Evolutionary conservation across 1,140 invertebrate genomes (phyloP).

Genomic region (Goniozus legneri): DNA sequence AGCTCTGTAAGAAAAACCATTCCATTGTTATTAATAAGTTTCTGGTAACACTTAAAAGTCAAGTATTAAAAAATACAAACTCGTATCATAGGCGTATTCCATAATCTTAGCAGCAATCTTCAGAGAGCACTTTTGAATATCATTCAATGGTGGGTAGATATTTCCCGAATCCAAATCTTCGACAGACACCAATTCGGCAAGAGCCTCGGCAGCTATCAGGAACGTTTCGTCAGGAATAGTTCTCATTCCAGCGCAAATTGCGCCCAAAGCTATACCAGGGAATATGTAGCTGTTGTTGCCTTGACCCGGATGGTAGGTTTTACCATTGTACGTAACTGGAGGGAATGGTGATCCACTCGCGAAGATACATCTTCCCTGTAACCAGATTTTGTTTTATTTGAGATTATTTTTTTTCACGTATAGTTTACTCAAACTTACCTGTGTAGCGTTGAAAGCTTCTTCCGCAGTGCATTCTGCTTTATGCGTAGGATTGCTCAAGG

Average conservation of each 20-base stretch:
- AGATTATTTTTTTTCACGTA: too few species aligned
- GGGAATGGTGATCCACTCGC: conserved; percentile 91
- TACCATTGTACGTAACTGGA: conserved; percentile 74
- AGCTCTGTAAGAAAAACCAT: conserved; percentile 56
- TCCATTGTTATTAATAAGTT: conserved; percentile 3
- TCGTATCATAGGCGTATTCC: conserved; percentile 81
- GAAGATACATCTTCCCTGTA: conserved; percentile 79
- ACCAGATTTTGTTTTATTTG: too few species aligned
- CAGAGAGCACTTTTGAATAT: conserved; percentile 84
- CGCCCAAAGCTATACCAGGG: conserved; percentile 87
- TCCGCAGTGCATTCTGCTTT: conserved; percentile 98
- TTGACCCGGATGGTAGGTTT: conserved; percentile 81
- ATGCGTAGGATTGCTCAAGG: conserved; percentile 92
- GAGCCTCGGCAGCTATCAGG: conserved; percentile 78
- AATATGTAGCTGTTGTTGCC: conserved; percentile 98
- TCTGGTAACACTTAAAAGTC: not conserved
- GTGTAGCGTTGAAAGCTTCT: conserved; percentile 80
- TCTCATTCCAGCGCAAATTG: conserved; percentile 76
- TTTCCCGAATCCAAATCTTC: conserved; percentile 82
- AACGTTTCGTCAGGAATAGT: conserved; percentile 87
- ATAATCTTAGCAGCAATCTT: conserved; percentile 82
- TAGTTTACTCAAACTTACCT: conserved; percentile 60
- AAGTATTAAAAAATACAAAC: conserved; percentile 53
- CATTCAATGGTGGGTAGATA: conserved; percentile 89
- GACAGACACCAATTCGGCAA: conserved; percentile 81